Evolutionary conservation across 2,113 vertebrate genomes (phyloP), one percentile per base, ranked within the genome.

Genomic region (Lepus europaeus): DNA sequence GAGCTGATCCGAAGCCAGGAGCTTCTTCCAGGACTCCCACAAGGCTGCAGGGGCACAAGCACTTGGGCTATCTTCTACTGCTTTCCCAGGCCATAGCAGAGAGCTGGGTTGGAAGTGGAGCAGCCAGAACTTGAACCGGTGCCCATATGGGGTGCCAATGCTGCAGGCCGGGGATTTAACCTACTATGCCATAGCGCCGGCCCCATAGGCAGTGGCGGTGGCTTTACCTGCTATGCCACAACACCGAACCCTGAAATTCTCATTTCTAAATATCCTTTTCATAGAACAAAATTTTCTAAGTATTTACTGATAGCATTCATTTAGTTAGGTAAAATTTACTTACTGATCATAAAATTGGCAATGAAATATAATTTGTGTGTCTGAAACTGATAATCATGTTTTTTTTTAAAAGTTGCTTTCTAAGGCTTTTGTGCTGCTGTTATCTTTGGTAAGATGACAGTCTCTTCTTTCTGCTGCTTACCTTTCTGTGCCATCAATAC

Each of bases 241-340:
- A 45, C 45, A 45, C 45, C 45, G 45, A 45, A 45, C 45, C 45
- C 45, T 45, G 45, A 90, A 86, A 66, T 84, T 3, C 0, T 11
- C 56, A 59, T 59, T 13, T 22, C 19, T 79, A 64, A 93, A 51
- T 91, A 80, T 0, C 64, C 13, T 33, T 74, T 70, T 81, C 61
- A 89, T 16, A 93, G 59, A 59, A 49, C 25, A 80, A 33, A 95
- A 53, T 79, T 59, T 76, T 84, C 27, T 91, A 45, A 53, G 9
- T 59, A 9, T 86, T 89, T 51, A n/a, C 4, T 82, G 6, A 74
- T 92, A 68, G 36, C 25, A 69, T 36, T 29, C 4, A 72, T 3
- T 66, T 29, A 84, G n/a, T 90, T 73, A 74, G 77, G 16, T 72
- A 74, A 94, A n/a, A 83, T 82, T 90, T 78, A 91, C 23, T 83